Evolutionary conservation across 2,888 invertebrate genomes (phyloP), one percentile per base, ranked within the genome.

Genomic region (Patella ulyssiponensis): DNA sequence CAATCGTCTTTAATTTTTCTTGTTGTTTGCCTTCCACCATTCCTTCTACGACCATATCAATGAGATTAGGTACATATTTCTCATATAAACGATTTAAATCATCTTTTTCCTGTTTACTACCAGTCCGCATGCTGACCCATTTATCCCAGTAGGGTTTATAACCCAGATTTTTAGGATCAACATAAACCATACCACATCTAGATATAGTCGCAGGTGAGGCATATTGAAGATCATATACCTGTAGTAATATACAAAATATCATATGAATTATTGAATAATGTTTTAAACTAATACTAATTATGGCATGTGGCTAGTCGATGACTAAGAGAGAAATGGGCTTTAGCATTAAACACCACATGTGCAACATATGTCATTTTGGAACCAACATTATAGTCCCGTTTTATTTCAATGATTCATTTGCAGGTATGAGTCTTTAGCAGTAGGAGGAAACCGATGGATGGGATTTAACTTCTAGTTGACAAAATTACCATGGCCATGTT

Each of bases 171-270:
- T 97, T 97, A 0, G 97, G 97, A 88, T 97, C 97, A 0, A 98
- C 96, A 87, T 95, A 98, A 14, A 98, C 97, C 97, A 98, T 97
- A 54, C 97, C 97, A 12, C 97, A 97, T 76, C 97, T 93, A 0
- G 97, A 97, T 3, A 98, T 96, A 0, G 97, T 97, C 0, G 97
- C 97, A 0, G 98, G 98, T 0, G 97, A 97, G 0, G 97, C 97
- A 87, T 95, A 97, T 91, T 95, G 95, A 81, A 98, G 93, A 92
- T 97, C 96, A 2, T 96, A 97, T 51, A 97, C 96, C 94, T 94
- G 82, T 14, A 82, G 20, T 23, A 58, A 74, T 33, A 77, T 54
- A 53, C 27, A 33, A 9, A 69, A 75, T n/a, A 69, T 17, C 7
- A 44, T 9, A 44, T 9, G 7, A 44, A 44, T 44, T 44, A 44